Conservation (phyloP, 2,888 invertebrate genomes). For the Dryobotodes eremita region DNA sequence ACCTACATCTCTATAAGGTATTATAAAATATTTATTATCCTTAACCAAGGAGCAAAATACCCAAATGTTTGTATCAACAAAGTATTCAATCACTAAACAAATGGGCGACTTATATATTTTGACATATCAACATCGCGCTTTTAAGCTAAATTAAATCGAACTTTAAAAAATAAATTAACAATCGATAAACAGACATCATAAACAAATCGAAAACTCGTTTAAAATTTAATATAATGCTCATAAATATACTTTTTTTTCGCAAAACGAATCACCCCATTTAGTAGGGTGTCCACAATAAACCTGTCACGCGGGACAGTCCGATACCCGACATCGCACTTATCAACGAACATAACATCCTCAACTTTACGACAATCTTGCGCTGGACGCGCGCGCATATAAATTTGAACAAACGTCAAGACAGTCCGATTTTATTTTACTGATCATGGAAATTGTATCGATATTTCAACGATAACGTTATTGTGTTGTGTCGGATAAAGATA, state of each 20-base stretch:
- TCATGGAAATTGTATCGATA: conserved; percentile 90
- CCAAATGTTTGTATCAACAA: conserved; percentile 23
- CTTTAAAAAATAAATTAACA: conserved; percentile 57
- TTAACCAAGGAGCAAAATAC: background rate
- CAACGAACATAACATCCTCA: conserved; percentile 89
- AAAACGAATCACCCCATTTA: conserved; percentile 78
- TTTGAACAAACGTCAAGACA: conserved; percentile 86
- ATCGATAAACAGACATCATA: conserved; percentile 58
- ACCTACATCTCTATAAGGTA: background rate
- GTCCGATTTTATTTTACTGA: conserved; percentile 88
- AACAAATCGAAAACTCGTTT: conserved; percentile 66
- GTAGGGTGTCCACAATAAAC: conserved; percentile 89
- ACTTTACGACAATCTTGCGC: conserved; percentile 88
- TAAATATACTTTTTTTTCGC: conserved; percentile 73
- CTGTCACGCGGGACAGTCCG: conserved; percentile 85
- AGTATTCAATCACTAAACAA: conserved; percentile 32
- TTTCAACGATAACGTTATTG: conserved; percentile 88
- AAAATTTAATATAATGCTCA: conserved; percentile 64
- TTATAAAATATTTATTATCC: background rate
- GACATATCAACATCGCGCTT: conserved; percentile 34
- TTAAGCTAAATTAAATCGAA: conserved; percentile 52
- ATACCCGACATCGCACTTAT: conserved; percentile 87
- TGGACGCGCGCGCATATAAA: conserved; percentile 85
- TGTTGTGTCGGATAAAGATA: conserved; percentile 82
- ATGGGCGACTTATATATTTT: conserved; percentile 32